Percentiles rank a stretch among this genome's conserved stretches.
These are phyloP conservation scores for Maconellicoccus hirsutus DNA, from an alignment of 1,140 invertebrate genomes.

Conservation along the genomic window DNA sequence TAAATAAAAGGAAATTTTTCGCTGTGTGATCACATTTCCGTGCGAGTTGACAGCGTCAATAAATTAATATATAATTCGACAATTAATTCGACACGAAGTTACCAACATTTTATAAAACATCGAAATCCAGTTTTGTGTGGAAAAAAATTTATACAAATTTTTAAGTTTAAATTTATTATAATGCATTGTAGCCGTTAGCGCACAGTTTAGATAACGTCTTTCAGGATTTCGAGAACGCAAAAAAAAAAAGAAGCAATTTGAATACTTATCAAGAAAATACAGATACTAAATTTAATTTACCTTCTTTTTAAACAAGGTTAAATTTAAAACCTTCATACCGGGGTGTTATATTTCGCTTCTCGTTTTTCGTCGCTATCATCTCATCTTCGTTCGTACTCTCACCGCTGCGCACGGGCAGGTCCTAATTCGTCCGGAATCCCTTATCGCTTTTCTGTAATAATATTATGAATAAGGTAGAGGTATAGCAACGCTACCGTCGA, in stretches of 20 bases:
- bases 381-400: conserved; percentile 10
- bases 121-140: neutral
- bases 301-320: conserved; percentile 22
- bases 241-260: conserved; percentile 18
- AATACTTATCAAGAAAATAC: conserved; percentile 22
- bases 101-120: no score
- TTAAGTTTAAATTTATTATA: neutral
- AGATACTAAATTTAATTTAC: conserved; percentile 23
- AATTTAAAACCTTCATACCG: conserved; percentile 21
- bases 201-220: conserved; percentile 15
- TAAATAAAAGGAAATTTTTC: no score
- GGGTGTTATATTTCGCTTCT: conserved; percentile 21
- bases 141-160: neutral
- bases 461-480: conserved; percentile 20
- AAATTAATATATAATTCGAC: no score
- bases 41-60: no score
- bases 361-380: conserved; percentile 19
- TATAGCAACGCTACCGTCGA: neutral
- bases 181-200: conserved; percentile 14
- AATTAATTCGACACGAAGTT: no score
- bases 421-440: conserved; percentile 20
- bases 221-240: neutral
- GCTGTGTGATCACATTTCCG: no score
- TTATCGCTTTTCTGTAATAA: conserved; percentile 21
- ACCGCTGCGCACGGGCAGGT: conserved; percentile 9